Conservation (phyloP, 2,797 vertebrate species). For the Falco peregrinus region DNA sequence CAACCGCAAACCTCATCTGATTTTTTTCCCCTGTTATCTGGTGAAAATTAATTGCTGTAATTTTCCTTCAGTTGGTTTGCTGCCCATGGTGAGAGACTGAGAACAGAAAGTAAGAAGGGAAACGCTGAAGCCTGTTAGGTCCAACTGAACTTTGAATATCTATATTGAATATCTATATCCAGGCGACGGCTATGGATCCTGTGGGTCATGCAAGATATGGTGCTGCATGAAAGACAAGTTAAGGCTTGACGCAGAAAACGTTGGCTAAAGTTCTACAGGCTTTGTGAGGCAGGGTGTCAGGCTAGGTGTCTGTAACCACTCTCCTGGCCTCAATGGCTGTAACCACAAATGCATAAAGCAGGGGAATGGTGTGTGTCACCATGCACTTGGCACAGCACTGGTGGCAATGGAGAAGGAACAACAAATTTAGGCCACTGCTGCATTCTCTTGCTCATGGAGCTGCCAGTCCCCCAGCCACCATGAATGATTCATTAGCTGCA, state of each 20-base stretch:
- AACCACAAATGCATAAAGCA: background rate
- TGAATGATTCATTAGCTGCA: background rate
- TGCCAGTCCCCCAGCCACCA: background rate
- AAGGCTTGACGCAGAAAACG: background rate
- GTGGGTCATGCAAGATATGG: background rate
- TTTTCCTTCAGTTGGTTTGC: background rate
- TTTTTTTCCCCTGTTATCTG: background rate
- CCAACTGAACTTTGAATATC: background rate
- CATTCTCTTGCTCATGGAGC: fast-evolving
- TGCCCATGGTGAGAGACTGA: background rate
- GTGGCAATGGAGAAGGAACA: fast-evolving
- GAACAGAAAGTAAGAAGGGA: background rate
- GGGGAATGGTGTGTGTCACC: background rate
- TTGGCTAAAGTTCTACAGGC: background rate
- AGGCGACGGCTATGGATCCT: fast-evolving
- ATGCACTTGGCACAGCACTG: fast-evolving
- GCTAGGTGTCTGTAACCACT: background rate
- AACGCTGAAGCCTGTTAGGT: background rate
- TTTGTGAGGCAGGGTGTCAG: background rate
- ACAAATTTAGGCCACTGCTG: background rate
- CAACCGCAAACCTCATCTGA: background rate
- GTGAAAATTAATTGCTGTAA: background rate
- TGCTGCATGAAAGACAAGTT: background rate
- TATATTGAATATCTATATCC: background rate
- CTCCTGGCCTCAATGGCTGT: background rate